phyloP scores from a whole-genome alignment of 2,113 vertebrate species.

The human region GRCh38 chr15:29150001-29150500 shows the following conservation, averaged over 20 bases:
- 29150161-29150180: not conserved
- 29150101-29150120: not conserved
- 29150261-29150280: accelerated
- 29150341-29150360: not conserved
- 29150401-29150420: not conserved
- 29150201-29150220: not conserved
- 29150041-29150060: accelerated
- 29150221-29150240: accelerated
- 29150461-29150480: slow-evolving; percentile 37
- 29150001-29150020: not conserved
- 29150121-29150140: not conserved
- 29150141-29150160: not conserved
- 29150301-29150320: accelerated
- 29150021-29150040: accelerated
- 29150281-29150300: accelerated
- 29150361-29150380: not conserved
- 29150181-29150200: not conserved
- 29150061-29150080: not conserved
- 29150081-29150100: not conserved
- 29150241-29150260: not conserved
- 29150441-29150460: slow-evolving; percentile 23
- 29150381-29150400: not conserved
- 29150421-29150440: not conserved
- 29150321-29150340: accelerated
- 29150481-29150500: not conserved